These are phyloP conservation scores for Sciurus vulgaris DNA, from an alignment of 2,797 vertebrate species.

Conservation along the genomic window DNA sequence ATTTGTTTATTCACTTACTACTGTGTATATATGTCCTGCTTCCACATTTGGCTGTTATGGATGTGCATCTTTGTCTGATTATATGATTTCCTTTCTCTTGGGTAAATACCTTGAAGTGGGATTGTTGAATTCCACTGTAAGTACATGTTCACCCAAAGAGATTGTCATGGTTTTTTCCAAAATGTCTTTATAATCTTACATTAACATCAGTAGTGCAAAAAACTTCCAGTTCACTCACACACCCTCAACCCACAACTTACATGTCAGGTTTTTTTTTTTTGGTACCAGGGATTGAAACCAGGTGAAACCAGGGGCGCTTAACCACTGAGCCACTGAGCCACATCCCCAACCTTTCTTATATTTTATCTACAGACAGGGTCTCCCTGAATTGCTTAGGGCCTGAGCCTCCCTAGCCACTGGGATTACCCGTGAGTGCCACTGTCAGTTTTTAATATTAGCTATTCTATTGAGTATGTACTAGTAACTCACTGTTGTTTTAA, in stretches of 20 bases:
- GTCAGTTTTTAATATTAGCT: not conserved
- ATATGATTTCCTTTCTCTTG: not conserved
- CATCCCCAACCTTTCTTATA: no score
- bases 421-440: no score
- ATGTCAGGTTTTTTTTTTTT: not conserved
- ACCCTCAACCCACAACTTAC: no score
- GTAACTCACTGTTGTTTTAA: not conserved
- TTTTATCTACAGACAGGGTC: no score
- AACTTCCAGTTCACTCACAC: not conserved
- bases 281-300: no score
- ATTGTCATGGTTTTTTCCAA: not conserved
- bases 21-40: not conserved
- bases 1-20: not conserved
- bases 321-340: no score
- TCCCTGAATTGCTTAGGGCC: no score
- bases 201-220: not conserved
- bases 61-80: not conserved
- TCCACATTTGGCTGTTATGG: not conserved
- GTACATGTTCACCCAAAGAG: not conserved
- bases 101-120: not conserved
- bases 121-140: not conserved
- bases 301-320: no score
- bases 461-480: not conserved
- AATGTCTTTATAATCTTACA: not conserved
- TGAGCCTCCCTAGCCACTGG: no score